These are phyloP conservation scores for Desmodus rotundus DNA, from an alignment of 2,113 vertebrate genomes.

Conservation along the genomic window DNA sequence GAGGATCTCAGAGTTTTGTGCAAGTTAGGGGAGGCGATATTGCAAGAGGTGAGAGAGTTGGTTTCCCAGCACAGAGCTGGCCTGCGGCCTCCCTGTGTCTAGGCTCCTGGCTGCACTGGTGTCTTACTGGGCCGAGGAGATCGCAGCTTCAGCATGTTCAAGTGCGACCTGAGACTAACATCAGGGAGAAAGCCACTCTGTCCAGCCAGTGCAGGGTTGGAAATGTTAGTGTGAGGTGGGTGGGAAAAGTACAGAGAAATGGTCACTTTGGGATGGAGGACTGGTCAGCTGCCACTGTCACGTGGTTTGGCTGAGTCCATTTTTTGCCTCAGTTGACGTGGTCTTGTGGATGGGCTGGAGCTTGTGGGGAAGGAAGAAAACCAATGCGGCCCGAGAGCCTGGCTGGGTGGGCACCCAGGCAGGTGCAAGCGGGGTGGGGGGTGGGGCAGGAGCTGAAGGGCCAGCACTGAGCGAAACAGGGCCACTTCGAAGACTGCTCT, in stretches of 20 bases:
- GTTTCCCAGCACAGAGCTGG: neutral
- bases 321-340: constrained; percentile 6
- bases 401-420: neutral
- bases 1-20: neutral
- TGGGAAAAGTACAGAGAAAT: neutral
- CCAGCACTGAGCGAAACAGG: neutral
- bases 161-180: neutral
- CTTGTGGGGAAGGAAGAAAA: neutral
- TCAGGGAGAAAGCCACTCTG: neutral
- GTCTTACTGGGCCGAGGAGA: neutral
- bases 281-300: neutral
- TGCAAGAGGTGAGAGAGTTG: neutral
- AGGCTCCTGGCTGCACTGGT: neutral
- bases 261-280: neutral
- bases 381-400: neutral
- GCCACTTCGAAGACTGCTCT: constrained; percentile 31
- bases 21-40: too few relatives aligned
- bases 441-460: neutral
- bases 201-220: neutral
- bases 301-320: neutral
- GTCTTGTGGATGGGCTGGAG: neutral
- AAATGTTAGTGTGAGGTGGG: neutral
- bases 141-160: neutral
- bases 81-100: accelerated
- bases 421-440: neutral